Conservation (phyloP, 2,797 vertebrate species). For the Sebastes vulpes region DNA sequence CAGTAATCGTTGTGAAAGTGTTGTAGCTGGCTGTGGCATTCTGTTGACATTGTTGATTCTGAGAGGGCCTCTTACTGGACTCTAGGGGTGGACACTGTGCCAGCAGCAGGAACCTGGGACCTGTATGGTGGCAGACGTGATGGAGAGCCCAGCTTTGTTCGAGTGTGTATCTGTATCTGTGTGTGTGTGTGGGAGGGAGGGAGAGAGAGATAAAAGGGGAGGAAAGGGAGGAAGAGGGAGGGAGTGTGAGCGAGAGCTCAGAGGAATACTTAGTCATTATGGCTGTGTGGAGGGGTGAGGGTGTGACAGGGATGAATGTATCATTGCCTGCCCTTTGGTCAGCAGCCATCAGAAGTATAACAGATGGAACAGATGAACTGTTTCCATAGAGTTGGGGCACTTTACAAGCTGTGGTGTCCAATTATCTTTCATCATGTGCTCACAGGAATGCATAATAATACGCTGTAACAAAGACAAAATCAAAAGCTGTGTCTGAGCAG, state of each 20-base stretch:
- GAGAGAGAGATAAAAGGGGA: background rate
- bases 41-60: slow-evolving; percentile 78
- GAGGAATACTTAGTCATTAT: slow-evolving; percentile 76
- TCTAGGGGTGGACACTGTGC: slow-evolving; percentile 62
- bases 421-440: slow-evolving; percentile 48
- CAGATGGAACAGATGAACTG: slow-evolving; percentile 69
- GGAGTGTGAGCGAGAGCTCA: slow-evolving; percentile 39
- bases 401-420: slow-evolving; percentile 47
- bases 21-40: slow-evolving; percentile 51
- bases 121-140: slow-evolving; percentile 74
- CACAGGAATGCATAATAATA: slow-evolving; percentile 28
- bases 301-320: slow-evolving; percentile 79
- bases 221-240: background rate
- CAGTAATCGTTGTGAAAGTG: slow-evolving; percentile 41
- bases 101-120: slow-evolving; percentile 70
- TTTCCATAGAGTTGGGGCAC: slow-evolving; percentile 57
- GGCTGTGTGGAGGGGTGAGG: slow-evolving; percentile 62
- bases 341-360: slow-evolving; percentile 73
- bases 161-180: slow-evolving; percentile 22
- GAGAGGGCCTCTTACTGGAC: slow-evolving; percentile 49
- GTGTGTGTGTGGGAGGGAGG: background rate
- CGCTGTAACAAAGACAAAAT: slow-evolving; percentile 13
- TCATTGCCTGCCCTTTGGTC: slow-evolving; percentile 80
- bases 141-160: slow-evolving; percentile 72
- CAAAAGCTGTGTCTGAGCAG: background rate